phyloP scores from a whole-genome alignment of 2,797 vertebrate species.

The Melanitta fusca region DNA sequence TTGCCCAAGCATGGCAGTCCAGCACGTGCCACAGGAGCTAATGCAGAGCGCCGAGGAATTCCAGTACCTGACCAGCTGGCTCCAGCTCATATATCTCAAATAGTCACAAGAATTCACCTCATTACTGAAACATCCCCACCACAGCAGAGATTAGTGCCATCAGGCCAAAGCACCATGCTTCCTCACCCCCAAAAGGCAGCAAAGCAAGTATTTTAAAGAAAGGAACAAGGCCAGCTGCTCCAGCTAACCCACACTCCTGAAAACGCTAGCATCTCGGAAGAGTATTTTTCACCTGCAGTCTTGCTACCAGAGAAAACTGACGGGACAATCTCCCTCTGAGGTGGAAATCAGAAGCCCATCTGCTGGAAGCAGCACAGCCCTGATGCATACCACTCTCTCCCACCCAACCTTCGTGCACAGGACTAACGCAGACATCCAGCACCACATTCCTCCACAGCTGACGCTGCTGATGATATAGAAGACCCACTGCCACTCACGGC shows the following conservation, averaged over 20 bases:
- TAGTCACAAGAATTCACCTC: neutral
- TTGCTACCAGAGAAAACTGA: neutral
- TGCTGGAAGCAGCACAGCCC: neutral
- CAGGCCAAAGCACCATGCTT: neutral
- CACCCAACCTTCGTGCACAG: neutral
- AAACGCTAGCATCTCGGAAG: neutral
- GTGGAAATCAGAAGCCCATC: neutral
- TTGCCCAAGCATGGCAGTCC: neutral
- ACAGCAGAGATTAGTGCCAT: neutral
- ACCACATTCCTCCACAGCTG: accelerated
- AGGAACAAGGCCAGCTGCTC: neutral
- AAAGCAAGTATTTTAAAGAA: neutral
- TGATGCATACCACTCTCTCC: accelerated
- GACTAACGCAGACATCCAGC: accelerated
- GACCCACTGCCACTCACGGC: accelerated
- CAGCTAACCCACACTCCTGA: neutral
- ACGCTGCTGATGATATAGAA: neutral
- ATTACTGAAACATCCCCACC: neutral
- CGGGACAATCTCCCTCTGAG: neutral
- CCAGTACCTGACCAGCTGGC: neutral
- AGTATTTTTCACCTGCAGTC: accelerated
- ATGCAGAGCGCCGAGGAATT: neutral
- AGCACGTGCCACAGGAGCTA: accelerated
- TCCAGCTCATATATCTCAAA: neutral
- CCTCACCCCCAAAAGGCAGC: neutral